Evolutionary conservation across 2,797 vertebrate genomes (phyloP), one percentile per base, ranked within the genome.

Genomic region (Chelon labrosus): DNA sequence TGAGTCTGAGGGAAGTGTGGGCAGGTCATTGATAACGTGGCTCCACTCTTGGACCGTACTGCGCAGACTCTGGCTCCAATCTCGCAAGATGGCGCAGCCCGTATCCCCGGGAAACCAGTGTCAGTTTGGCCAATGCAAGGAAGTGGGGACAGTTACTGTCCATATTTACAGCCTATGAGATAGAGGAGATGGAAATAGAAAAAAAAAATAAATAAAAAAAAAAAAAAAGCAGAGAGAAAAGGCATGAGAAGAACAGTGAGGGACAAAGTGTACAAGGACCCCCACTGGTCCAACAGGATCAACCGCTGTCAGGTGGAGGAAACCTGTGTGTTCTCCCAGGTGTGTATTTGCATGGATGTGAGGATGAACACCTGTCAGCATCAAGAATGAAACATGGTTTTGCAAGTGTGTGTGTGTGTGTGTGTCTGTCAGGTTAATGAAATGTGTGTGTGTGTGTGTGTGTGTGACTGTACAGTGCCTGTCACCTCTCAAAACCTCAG

Each of bases 281-380:
- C 87, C 76, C 62, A 66, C 61, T 66, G 75, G 68, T 79, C 66
- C 64, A 60, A 79, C 27, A 59, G 64, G 16, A 77, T 73, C 41
- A 63, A 50, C 54, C 9, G 4, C 69, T 70, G 65, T 73, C 72
- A 69, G 16, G 13, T 35, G 59, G 76, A 76, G 73, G 63, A 64
- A 63, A 77, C 9, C 7, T 39, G 41, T 16, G 50, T 52, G 14
- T 41, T 72, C 5, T 76, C 54, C 60, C 49, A 31, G 27, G 53
- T 67, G 80, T 80, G 65, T 71, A 42, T 71, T 71, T 77, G 58
- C 41, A 41, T 65, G 38, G 37, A 68, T 81, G 49, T 77, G 71
- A 77, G 42, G 53, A 59, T 64, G 58, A 79, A 74, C 66, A 81
- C 63, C 64, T 83, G 84, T 84, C 76, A 80, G 66, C 0, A 10